Evolutionary conservation across 1,140 invertebrate species (phyloP).

Genomic region (Papilio glaucus): DNA sequence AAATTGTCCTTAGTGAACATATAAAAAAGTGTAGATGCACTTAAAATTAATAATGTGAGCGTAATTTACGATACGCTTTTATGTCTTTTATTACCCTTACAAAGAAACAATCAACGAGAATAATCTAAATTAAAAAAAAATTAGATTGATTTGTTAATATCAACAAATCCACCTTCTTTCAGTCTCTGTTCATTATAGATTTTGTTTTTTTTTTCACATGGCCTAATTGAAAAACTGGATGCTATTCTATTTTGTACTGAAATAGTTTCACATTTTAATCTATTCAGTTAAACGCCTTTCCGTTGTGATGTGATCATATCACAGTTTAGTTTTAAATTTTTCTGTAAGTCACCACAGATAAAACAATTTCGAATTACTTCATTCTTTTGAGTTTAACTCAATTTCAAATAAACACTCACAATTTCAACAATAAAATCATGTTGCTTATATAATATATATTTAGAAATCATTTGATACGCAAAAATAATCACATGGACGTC

Average conservation of each 20-base stretch:
- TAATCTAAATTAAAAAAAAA: not conserved
- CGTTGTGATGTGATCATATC: slow-evolving; percentile 25
- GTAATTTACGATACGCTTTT: not conserved
- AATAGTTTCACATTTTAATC: not conserved
- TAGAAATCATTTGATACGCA: too few species aligned
- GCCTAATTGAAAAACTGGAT: not conserved
- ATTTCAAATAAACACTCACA: not conserved
- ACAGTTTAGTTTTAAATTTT: not conserved
- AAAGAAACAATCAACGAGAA: not conserved
- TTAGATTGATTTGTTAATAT: not conserved
- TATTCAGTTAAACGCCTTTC: not conserved
- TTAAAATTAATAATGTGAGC: not conserved
- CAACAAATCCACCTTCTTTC: not conserved
- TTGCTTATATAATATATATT: too few species aligned
- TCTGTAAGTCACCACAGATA: not conserved
- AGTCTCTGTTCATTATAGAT: not conserved
- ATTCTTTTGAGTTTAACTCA: slow-evolving; percentile 6
- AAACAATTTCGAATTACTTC: not conserved
- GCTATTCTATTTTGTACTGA: not conserved
- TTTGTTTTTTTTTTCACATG: not conserved
- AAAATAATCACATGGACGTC: not conserved
- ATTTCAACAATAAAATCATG: slow-evolving; percentile 1
- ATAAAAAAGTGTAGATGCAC: not conserved
- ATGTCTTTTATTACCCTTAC: not conserved
- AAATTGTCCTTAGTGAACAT: not conserved